Evolutionary conservation across 1,140 invertebrate genomes (phyloP), one percentile per base, ranked within the genome.

Genomic region (Zaprionus camerounensis): DNA sequence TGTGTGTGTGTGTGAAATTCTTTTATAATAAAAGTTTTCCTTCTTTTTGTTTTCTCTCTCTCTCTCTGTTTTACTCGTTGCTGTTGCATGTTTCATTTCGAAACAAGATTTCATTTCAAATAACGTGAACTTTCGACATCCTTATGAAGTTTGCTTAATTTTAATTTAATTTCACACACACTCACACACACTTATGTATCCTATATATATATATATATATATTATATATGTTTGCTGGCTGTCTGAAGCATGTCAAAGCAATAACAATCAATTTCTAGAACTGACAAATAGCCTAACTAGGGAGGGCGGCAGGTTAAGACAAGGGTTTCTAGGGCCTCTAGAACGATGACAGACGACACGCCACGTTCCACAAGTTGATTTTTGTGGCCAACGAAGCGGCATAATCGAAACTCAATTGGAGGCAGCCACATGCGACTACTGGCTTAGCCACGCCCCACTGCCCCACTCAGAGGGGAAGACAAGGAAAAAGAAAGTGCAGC

Each of bases 51-150:
- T 57, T 75, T 62, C 51, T 34, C 46, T 67, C 64, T 53, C 70
- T 67, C 55, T 56, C 58, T 79, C 53, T 65, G 5, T 44, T 15
- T 44, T 15, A n/a, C 41, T 44, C n/a, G 41, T 46, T 38, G 36
- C 53, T 4, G 65, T 56, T 70, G 84, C 84, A 88, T 86, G 83
- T 83, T 83, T 75, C 70, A 63, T 83, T 81, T 78, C 41, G 28
- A 72, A 75, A 57, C 36, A 58, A 76, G 78, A 78, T 81, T 83
- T 83, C 72, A 71, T 86, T 87, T 82, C 63, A 74, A 80, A 80
- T 82, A 73, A 80, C 76, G 81, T 57, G 46, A 41, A 59, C 70
- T 73, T 49, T 34, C 36, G 31, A 68, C 59, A 57, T 28, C 34
- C 57, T 64, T 46, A 46, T 58, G 38, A 81, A 81, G 46, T 61